phyloP scores from a whole-genome alignment of 2,888 invertebrate species.

The Trissonchulus latispiculum region DNA sequence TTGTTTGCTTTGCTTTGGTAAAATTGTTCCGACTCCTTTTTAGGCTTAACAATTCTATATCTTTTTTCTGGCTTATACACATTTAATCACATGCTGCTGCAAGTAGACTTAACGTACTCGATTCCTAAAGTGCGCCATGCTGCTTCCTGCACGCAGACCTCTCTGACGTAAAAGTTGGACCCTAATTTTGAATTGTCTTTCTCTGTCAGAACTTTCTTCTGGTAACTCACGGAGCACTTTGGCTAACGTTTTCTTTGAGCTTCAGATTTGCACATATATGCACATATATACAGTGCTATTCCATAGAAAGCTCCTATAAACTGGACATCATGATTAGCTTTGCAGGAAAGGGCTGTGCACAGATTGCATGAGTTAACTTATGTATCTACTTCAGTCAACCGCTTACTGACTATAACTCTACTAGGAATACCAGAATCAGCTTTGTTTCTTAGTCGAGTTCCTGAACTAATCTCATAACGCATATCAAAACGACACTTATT shows the following conservation, averaged over 20 bases:
- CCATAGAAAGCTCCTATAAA: background rate
- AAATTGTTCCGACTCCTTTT: background rate
- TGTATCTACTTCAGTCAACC: background rate
- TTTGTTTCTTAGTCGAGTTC: background rate
- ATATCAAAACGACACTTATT: no score
- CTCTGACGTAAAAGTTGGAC: background rate
- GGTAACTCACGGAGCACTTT: no score
- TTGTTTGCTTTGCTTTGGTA: background rate
- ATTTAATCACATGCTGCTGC: background rate
- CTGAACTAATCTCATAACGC: background rate
- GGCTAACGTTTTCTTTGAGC: background rate
- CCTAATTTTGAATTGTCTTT: background rate
- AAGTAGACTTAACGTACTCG: no score
- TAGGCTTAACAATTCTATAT: background rate
- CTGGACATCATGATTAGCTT: background rate
- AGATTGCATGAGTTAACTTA: background rate
- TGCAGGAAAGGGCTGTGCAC: background rate
- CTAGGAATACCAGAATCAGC: background rate
- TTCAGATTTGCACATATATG: background rate
- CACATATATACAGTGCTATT: no score
- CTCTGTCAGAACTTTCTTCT: background rate
- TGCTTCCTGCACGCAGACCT: background rate
- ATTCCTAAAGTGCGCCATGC: no score
- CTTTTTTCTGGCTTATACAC: background rate
- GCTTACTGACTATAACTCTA: background rate